Evolutionary conservation across 2,888 invertebrate genomes (phyloP).

Genomic region (Cerceris rybyensis): DNA sequence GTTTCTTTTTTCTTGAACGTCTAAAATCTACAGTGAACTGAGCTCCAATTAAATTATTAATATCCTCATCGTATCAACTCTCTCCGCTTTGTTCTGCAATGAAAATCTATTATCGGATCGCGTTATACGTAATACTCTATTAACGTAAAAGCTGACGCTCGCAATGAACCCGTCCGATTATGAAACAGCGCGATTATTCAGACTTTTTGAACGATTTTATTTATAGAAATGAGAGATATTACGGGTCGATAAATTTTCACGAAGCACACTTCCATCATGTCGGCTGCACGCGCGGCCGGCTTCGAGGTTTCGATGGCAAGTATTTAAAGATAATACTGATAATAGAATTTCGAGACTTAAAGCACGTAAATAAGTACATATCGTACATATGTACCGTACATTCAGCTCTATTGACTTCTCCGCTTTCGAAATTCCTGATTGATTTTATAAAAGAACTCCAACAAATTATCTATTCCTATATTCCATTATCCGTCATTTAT

Average conservation of each 20-base stretch:
- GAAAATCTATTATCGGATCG: neutral
- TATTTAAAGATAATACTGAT: slow-evolving; percentile 15
- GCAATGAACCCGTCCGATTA: slow-evolving; percentile 5
- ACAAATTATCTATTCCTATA: too few relatives aligned
- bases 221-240: slow-evolving; percentile 15
- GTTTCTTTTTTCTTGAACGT: too few relatives aligned
- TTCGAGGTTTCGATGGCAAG: neutral
- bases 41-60: too few relatives aligned
- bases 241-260: slow-evolving; percentile 22
- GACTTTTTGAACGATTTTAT: slow-evolving; percentile 21
- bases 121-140: neutral
- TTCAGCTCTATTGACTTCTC: neutral
- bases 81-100: neutral
- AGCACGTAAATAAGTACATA: neutral
- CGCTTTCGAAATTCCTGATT: neutral
- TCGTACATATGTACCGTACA: neutral
- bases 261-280: slow-evolving; percentile 18
- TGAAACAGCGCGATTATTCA: neutral
- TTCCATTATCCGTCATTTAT: too few relatives aligned
- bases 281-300: slow-evolving; percentile 18
- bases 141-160: neutral
- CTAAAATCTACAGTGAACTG: too few relatives aligned
- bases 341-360: slow-evolving; percentile 11
- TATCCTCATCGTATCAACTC: neutral
- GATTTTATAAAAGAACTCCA: too few relatives aligned